Percentiles rank a stretch among this genome's conserved stretches.
Conservation (phyloP, 2,113 vertebrate genomes). For the Laterallus jamaicensis region DNA sequence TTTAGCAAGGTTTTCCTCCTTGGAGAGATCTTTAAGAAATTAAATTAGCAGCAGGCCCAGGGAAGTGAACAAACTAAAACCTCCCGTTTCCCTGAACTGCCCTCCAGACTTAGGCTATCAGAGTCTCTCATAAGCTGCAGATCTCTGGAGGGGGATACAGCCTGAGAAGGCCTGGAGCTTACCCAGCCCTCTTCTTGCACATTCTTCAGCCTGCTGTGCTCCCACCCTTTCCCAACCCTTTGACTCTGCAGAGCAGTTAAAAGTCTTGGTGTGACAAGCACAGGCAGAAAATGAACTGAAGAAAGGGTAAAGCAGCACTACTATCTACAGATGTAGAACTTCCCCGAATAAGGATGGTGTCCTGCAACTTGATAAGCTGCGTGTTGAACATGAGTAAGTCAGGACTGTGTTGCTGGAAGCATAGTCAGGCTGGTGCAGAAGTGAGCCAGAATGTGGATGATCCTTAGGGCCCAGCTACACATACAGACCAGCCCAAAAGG, state of each 20-base stretch:
- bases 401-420: background rate
- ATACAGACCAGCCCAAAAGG: background rate
- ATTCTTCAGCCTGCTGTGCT: background rate
- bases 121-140: background rate
- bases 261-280: background rate
- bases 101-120: background rate
- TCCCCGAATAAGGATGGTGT: background rate
- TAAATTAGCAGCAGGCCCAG: slow-evolving; percentile 31
- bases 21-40: slow-evolving; percentile 19
- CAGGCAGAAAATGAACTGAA: background rate
- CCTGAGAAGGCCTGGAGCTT: background rate
- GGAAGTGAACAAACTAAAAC: slow-evolving; percentile 7
- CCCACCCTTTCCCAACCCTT: background rate
- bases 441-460: background rate
- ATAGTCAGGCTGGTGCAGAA: background rate
- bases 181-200: background rate
- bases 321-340: background rate
- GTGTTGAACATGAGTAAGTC: background rate
- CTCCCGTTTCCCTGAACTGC: background rate
- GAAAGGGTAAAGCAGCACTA: background rate
- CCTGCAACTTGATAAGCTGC: background rate
- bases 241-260: background rate
- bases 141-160: background rate
- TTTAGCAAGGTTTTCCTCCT: slow-evolving; percentile 20
- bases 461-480: background rate